These are phyloP conservation scores for Deroplatys truncata DNA, from an alignment of 2,888 invertebrate species.

Conservation along the genomic window DNA sequence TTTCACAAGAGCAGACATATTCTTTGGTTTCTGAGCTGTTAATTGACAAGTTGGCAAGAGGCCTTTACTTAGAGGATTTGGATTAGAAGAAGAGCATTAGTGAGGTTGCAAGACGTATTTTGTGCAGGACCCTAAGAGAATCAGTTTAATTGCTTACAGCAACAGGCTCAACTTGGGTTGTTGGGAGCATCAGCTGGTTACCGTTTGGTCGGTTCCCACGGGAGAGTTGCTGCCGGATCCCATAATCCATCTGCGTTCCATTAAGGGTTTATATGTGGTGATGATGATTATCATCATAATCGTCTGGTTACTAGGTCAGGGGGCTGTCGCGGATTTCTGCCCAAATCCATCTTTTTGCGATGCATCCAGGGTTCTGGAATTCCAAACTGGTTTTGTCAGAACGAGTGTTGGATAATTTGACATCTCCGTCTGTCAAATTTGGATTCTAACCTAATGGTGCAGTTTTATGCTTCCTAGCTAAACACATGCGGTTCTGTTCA, in stretches of 20 bases:
- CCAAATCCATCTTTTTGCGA: background rate
- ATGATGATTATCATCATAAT: background rate
- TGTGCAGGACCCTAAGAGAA: background rate
- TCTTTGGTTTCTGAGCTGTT: no score
- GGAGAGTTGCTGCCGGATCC: background rate
- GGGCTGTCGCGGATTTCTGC: background rate
- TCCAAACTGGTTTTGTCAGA: background rate
- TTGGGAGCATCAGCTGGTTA: background rate
- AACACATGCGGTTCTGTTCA: no score
- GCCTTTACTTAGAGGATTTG: no score
- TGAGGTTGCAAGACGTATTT: background rate
- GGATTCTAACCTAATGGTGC: background rate
- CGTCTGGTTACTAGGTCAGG: background rate
- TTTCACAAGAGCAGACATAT: no score
- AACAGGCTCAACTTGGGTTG: background rate
- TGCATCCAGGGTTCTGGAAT: background rate
- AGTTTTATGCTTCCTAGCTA: no score
- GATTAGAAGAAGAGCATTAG: background rate
- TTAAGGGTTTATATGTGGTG: background rate
- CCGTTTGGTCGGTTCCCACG: background rate
- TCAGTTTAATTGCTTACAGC: background rate
- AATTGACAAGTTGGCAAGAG: no score
- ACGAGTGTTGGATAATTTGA: background rate
- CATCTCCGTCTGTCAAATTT: background rate
- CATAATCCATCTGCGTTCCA: background rate